Evolutionary conservation across 2,888 invertebrate species (phyloP), one percentile per base, ranked within the genome.

Genomic region (Anodontia alba): DNA sequence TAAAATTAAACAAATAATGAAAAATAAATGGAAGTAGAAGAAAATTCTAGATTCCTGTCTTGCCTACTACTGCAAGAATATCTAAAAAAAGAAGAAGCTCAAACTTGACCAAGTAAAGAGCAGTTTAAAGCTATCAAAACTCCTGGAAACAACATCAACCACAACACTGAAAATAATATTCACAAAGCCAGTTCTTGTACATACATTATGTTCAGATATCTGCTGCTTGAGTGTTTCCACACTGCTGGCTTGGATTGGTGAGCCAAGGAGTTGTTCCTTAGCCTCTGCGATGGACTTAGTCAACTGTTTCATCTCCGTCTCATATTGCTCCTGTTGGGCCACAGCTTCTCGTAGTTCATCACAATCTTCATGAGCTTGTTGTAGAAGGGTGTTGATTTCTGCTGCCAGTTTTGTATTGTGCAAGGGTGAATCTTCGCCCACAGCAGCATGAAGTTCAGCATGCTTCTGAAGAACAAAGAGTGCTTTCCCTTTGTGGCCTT

Each of bases 201-300:
- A 80, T 90, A 92, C 92, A 88, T 91, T 89, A 81, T 89, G 88
- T 77, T 91, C 91, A 68, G 88, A 81, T 51, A 91, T 90, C 89
- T 92, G 92, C 73, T 90, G 87, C 79, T 91, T 92, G 57, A 93
- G 88, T 43, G 88, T 89, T 42, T 90, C 89, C 46, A 92, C 90
- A 81, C 90, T 90, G 38, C 90, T 84, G 8, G 90, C 91, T 77
- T 86, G 86, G 46, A 90, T 90, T 3, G 92, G 90, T 8, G 91
- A 89, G 17, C 88, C 89, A 31, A 90, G 77, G 42, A 92, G 82
- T 67, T 90, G 83, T 33, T 90, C 88, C 83, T 92, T 90, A 1
- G 92, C 91, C 20, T 91, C 90, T 12, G 70, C 80, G 36, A 92
- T 92, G 38, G 90, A 90, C 17, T 78, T 79, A 26, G 89, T 88